Percentiles rank a stretch among this genome's conserved stretches.
These are phyloP conservation scores for Periparus ater DNA, from an alignment of 2,797 vertebrate species.

Conservation along the genomic window DNA sequence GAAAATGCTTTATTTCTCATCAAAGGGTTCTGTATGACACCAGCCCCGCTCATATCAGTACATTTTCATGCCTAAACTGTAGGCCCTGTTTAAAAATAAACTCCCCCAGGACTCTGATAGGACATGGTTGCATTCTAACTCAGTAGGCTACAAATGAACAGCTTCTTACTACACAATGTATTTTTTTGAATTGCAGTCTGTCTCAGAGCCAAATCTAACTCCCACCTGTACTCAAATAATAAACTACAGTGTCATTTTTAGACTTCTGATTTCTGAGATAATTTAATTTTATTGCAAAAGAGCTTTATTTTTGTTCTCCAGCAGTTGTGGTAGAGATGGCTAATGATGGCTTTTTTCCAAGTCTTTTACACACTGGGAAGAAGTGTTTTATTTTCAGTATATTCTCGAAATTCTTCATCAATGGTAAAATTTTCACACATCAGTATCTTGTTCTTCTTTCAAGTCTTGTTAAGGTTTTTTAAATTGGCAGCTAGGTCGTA, in stretches of 20 bases:
- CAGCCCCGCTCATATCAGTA: not conserved
- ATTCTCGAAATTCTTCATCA: not conserved
- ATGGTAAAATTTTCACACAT: not conserved
- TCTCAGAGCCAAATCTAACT: not conserved
- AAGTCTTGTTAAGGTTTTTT: not conserved
- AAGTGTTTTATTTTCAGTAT: not conserved
- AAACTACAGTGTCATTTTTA: not conserved
- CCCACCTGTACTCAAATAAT: not conserved
- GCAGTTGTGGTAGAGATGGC: not conserved
- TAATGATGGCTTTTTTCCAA: not conserved
- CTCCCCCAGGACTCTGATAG: not conserved
- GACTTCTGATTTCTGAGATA: not conserved
- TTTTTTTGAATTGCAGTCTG: not conserved
- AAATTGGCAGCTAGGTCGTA: not conserved
- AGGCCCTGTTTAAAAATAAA: not conserved
- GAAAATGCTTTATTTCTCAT: slow-evolving; percentile 1
- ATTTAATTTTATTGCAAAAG: not conserved
- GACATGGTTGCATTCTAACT: not conserved
- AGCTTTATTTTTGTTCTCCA: not conserved
- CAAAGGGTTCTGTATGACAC: not conserved
- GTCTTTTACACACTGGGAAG: not conserved
- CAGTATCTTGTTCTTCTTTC: not conserved
- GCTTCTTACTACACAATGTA: not conserved
- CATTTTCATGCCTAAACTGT: not conserved
- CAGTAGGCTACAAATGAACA: not conserved